Conservation (phyloP, 2,888 invertebrate genomes). For the Agrochola litura region DNA sequence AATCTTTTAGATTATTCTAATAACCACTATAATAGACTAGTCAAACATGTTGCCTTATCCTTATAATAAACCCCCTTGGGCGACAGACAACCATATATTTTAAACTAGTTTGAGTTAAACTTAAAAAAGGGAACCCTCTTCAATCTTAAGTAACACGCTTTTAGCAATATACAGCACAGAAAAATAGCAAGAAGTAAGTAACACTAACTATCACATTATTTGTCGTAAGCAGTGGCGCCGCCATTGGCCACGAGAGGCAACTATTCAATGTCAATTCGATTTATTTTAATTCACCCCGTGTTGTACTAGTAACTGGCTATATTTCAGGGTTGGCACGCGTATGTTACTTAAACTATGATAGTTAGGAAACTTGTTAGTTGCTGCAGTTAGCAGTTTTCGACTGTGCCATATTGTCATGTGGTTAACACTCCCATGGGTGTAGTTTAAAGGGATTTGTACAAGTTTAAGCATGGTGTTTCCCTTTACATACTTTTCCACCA, state of each 20-base stretch:
- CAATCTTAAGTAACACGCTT: constrained; percentile 12
- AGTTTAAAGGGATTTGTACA: neutral
- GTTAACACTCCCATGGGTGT: neutral
- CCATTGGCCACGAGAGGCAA: constrained; percentile 65
- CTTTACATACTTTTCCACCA: neutral
- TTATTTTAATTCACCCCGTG: constrained; percentile 76
- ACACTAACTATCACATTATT: constrained; percentile 53
- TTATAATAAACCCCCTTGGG: neutral
- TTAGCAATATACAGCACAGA: neutral
- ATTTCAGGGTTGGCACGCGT: constrained; percentile 51
- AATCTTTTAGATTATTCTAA: neutral
- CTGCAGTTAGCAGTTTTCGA: constrained; percentile 18
- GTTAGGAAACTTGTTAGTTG: constrained; percentile 17
- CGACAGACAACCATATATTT: neutral
- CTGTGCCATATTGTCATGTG: neutral
- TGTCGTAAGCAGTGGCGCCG: constrained; percentile 29
- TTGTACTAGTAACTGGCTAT: constrained; percentile 43
- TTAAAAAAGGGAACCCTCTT: neutral
- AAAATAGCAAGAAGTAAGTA: constrained; percentile 11
- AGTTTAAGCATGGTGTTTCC: neutral
- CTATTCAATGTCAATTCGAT: constrained; percentile 76
- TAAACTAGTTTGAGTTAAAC: neutral
- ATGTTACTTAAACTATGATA: constrained; percentile 2
- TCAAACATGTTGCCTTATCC: neutral
- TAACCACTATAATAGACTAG: neutral